Percentiles rank a stretch among this genome's conserved stretches.
Conservation (phyloP, 23 tunicate genomes). For the Styela clava region DNA sequence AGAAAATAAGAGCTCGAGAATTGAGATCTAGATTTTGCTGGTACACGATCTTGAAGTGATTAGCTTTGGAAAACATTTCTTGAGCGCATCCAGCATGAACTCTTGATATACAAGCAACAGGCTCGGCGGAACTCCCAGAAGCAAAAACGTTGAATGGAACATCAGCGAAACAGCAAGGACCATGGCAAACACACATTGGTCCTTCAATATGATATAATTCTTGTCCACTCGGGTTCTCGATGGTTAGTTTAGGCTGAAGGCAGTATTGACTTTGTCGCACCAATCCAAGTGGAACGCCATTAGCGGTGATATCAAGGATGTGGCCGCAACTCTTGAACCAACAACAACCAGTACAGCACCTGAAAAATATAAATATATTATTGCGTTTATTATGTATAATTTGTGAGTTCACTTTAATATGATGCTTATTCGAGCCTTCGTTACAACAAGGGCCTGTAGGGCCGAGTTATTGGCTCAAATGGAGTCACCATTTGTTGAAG, state of each 20-base stretch:
- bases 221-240: constrained; percentile 6
- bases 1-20: constrained; percentile 1
- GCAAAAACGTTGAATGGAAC: constrained; percentile 8
- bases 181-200: constrained; percentile 10
- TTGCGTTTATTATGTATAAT: too few relatives aligned
- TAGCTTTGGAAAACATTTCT: constrained; percentile 21
- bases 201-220: constrained; percentile 10
- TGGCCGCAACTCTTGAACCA: neutral
- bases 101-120: constrained; percentile 10
- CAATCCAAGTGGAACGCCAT: neutral
- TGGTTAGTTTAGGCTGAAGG: neutral
- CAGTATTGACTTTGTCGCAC: constrained; percentile 22
- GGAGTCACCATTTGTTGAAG: too few relatives aligned
- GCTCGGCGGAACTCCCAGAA: neutral
- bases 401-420: too few relatives aligned
- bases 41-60: constrained; percentile 17
- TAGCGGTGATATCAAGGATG: neutral
- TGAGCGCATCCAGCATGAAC: constrained; percentile 7
- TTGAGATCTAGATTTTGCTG: constrained; percentile 3
- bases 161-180: constrained; percentile 25
- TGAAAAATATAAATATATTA: too few relatives aligned
- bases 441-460: too few relatives aligned
- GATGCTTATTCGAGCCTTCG: too few relatives aligned
- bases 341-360: constrained; percentile 10
- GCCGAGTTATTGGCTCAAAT: too few relatives aligned